Evolutionary conservation across 1,140 invertebrate species (phyloP).

Genomic region (Drosophila kikkawai): DNA sequence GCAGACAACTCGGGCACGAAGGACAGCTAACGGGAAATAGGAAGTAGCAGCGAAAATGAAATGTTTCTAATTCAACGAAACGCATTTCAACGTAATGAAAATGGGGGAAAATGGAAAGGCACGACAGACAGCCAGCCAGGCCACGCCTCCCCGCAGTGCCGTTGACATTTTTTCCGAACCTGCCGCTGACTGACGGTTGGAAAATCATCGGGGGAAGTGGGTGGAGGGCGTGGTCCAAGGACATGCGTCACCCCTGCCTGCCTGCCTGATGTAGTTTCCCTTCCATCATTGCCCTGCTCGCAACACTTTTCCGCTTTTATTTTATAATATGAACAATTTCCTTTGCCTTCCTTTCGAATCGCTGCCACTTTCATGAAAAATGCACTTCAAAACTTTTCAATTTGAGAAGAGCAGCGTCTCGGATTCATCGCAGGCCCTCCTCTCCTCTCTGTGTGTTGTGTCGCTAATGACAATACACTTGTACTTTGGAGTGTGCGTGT

Average conservation of each 20-base stretch:
- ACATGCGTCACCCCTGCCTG: conserved; percentile 59
- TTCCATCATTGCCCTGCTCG: conserved; percentile 75
- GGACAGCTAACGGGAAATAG: conserved; percentile 34
- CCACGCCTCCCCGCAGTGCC: conserved; percentile 41
- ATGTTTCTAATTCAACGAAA: conserved; percentile 74
- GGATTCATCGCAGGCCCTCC: conserved; percentile 52
- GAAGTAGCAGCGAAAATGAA: conserved; percentile 52
- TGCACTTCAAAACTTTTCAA: conserved; percentile 81
- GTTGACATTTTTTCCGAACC: conserved; percentile 69
- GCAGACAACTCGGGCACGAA: not conserved
- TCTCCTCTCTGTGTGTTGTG: conserved; percentile 41
- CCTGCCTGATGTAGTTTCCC: conserved; percentile 57
- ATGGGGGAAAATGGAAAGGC: conserved; percentile 61
- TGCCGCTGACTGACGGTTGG: conserved; percentile 35
- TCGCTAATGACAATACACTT: conserved; percentile 82
- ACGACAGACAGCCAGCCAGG: conserved; percentile 33
- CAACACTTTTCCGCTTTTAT: conserved; percentile 78
- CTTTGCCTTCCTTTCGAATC: conserved; percentile 58
- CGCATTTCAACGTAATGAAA: conserved; percentile 80
- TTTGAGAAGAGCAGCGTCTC: conserved; percentile 55
- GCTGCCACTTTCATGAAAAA: conserved; percentile 78
- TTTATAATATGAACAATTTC: conserved; percentile 83
- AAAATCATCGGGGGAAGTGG: conserved; percentile 25
- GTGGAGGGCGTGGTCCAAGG: conserved; percentile 38
- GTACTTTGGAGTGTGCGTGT: conserved; percentile 28